Evolutionary conservation across 2,797 vertebrate species (phyloP).

Genomic region (Sphaeramia orbicularis): DNA sequence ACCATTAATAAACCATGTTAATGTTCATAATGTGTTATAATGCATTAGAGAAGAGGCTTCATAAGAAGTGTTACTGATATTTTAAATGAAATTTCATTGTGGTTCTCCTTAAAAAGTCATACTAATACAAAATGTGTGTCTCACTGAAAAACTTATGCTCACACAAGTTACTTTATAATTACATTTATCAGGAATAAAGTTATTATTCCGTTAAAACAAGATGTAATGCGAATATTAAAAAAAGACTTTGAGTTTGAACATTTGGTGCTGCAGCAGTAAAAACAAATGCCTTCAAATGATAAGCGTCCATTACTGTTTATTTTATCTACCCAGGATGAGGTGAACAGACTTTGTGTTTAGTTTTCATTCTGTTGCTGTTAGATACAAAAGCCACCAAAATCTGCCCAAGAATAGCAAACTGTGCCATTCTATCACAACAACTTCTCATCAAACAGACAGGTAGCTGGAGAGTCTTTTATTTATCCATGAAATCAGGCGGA

Average conservation of each 20-base stretch:
- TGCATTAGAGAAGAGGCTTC: too few relatives aligned
- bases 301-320: not conserved
- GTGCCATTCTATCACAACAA: not conserved
- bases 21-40: too few relatives aligned
- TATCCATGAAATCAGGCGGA: conserved; percentile 18
- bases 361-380: conserved; percentile 5
- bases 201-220: conserved; percentile 4
- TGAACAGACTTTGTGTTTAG: not conserved
- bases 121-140: not conserved
- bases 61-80: too few relatives aligned
- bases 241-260: not conserved
- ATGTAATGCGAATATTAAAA: not conserved
- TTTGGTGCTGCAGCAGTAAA: not conserved
- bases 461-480: conserved; percentile 12
- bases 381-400: not conserved
- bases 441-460: not conserved
- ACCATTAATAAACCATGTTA: too few relatives aligned
- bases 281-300: not conserved
- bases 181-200: not conserved
- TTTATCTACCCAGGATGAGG: not conserved
- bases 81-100: not conserved
- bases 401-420: not conserved
- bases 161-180: not conserved
- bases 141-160: not conserved
- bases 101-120: conserved; percentile 4